These are phyloP conservation scores for Aleiodes leptofemur DNA, from an alignment of 2,888 invertebrate genomes.

Conservation along the genomic window DNA sequence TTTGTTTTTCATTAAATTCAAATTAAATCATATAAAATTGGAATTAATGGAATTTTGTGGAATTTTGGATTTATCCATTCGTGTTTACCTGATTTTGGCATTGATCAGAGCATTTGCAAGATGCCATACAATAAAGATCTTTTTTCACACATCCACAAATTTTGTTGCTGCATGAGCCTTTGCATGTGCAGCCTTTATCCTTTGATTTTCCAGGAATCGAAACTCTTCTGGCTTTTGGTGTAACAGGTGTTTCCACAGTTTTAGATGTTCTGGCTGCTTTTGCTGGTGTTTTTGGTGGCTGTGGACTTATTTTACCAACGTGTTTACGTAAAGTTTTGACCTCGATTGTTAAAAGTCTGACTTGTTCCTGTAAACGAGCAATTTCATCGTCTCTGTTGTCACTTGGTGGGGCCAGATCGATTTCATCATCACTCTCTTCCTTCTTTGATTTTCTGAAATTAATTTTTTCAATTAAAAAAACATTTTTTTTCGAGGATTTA, in stretches of 20 bases:
- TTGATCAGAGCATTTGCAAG: constrained; percentile 58
- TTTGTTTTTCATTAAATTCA: not conserved
- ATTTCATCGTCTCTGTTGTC: constrained; percentile 42
- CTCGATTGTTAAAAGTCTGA: constrained; percentile 53
- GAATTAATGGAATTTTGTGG: not conserved
- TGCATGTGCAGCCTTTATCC: constrained; percentile 60
- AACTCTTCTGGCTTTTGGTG: not conserved
- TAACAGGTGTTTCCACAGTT: not conserved
- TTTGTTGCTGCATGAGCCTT: constrained; percentile 56
- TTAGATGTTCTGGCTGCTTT: not conserved
- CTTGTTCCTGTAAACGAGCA: constrained; percentile 52
- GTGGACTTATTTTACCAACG: constrained; percentile 10
- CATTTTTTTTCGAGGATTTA: no score
- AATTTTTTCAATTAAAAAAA: not conserved
- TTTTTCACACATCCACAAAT: constrained; percentile 63
- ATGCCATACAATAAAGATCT: constrained; percentile 49
- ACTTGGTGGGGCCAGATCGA: not conserved
- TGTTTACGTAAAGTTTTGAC: constrained; percentile 46
- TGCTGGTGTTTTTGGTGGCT: not conserved
- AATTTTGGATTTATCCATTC: not conserved
- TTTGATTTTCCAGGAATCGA: constrained; percentile 6
- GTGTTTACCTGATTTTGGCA: constrained; percentile 62
- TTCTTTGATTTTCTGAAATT: constrained; percentile 18
- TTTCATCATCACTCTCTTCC: not conserved
- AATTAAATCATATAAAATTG: not conserved